phyloP scores from a whole-genome alignment of 2,888 invertebrate genomes.

The Tenthredo scrophulariae region DNA sequence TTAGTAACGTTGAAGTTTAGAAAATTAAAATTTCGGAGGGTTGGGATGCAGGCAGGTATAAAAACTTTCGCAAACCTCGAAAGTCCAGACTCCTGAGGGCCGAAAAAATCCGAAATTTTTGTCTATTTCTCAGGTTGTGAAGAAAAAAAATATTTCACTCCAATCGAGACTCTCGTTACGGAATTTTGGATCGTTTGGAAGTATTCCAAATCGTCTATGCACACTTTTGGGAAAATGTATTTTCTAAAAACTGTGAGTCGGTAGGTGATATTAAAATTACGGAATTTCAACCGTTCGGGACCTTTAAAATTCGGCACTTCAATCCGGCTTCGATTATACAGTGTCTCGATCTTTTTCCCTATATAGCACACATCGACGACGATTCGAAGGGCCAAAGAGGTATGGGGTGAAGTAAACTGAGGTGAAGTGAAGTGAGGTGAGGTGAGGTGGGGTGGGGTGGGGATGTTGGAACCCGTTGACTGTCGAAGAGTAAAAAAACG shows the following conservation, averaged over 20 bases:
- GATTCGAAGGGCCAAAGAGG: constrained; percentile 1
- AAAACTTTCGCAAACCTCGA: too few relatives aligned
- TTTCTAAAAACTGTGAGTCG: not conserved
- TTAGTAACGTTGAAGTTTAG: too few relatives aligned
- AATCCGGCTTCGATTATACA: not conserved
- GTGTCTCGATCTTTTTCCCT: not conserved
- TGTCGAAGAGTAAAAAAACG: constrained; percentile 1
- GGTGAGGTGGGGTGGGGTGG: not conserved
- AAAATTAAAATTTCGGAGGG: too few relatives aligned
- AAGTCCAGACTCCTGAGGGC: too few relatives aligned
- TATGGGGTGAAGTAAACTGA: not conserved
- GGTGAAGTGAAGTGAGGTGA: not conserved
- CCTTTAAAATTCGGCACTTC: not conserved
- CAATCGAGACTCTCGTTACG: too few relatives aligned
- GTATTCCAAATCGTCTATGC: too few relatives aligned
- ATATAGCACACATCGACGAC: not conserved
- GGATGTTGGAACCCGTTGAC: constrained; percentile 23
- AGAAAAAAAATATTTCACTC: too few relatives aligned
- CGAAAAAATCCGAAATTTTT: too few relatives aligned
- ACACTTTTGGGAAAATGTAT: too few relatives aligned
- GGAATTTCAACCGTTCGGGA: not conserved
- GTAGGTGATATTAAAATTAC: not conserved
- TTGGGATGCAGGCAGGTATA: too few relatives aligned
- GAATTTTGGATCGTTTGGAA: too few relatives aligned
- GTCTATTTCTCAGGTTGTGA: too few relatives aligned